A percentile compares a stretch with the other conserved stretches of the same genome.
phyloP scores from a whole-genome alignment of 2,888 invertebrate genomes.

The Chelonus formosanus region DNA sequence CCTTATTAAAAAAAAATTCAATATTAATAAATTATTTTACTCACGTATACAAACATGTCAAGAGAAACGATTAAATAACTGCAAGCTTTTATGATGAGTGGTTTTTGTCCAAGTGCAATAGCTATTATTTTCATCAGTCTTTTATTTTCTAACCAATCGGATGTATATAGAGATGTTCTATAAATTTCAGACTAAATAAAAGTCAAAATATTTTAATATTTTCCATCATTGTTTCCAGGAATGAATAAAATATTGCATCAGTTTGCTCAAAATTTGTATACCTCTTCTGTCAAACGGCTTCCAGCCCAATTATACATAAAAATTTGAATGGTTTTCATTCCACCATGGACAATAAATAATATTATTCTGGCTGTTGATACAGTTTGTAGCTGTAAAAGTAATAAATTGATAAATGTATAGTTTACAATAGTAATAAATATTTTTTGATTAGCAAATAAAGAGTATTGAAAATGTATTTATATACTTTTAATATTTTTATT shows the following conservation, averaged over 20 bases:
- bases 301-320: conserved; percentile 36
- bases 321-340: conserved; percentile 36
- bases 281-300: conserved; percentile 32
- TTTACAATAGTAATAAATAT: background rate
- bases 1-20: no score
- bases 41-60: conserved; percentile 41
- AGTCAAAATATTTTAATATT: background rate
- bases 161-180: conserved; percentile 11
- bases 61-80: conserved; percentile 22
- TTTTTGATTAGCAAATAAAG: no score
- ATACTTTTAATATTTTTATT: no score
- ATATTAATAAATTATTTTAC: background rate
- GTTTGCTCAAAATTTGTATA: background rate
- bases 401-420: background rate
- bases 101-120: conserved; percentile 20
- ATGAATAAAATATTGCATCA: no score
- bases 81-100: conserved; percentile 20
- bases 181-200: background rate
- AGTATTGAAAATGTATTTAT: no score
- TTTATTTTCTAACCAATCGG: conserved; percentile 33
- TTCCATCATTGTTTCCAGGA: no score
- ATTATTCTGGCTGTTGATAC: conserved; percentile 23
- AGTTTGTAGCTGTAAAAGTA: background rate
- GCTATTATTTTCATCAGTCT: conserved; percentile 16
- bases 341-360: conserved; percentile 25